A percentile compares a stretch with the other conserved stretches of the same genome.
Conservation (phyloP, 2,113 vertebrate species). For the Calyptommatus sinebrachiatus region DNA sequence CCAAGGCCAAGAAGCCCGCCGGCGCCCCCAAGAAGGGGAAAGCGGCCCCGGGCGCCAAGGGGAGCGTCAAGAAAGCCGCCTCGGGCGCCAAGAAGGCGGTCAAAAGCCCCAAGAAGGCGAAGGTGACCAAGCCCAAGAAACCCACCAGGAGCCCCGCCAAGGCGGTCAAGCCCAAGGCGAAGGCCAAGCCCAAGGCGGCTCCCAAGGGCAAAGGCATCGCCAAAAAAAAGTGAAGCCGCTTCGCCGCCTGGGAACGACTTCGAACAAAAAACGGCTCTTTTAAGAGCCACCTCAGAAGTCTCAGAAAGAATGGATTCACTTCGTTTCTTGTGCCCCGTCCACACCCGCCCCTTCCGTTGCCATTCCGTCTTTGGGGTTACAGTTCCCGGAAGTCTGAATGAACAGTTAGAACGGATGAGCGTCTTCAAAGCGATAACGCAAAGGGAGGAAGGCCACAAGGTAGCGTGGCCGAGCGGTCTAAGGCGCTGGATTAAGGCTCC, state of each 20-base stretch:
- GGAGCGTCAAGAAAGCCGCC: conserved; percentile 43
- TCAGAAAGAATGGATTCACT: background rate
- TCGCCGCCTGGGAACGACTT: background rate
- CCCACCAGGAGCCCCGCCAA: background rate
- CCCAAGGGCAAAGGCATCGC: too few species aligned
- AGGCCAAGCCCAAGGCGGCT: background rate
- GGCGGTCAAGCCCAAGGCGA: background rate
- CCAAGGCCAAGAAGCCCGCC: conserved; percentile 44
- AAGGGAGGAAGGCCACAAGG: background rate
- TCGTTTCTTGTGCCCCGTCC: background rate
- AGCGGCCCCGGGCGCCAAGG: conserved; percentile 17
- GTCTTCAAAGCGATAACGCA: too few species aligned
- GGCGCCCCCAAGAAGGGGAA: conserved; percentile 23
- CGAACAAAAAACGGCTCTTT: conserved; percentile 60
- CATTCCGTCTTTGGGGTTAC: too few species aligned
- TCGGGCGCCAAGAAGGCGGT: background rate
- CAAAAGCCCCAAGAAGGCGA: background rate
- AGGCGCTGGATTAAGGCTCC: background rate
- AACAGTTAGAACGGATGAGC: too few species aligned
- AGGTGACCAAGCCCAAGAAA: background rate
- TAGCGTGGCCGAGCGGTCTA: background rate
- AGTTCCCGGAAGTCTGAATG: too few species aligned
- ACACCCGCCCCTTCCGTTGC: background rate
- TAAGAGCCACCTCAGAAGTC: conserved; percentile 50
- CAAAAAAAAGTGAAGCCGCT: background rate